phyloP scores from a whole-genome alignment of 2,113 vertebrate species.

The Prolemur simus region DNA sequence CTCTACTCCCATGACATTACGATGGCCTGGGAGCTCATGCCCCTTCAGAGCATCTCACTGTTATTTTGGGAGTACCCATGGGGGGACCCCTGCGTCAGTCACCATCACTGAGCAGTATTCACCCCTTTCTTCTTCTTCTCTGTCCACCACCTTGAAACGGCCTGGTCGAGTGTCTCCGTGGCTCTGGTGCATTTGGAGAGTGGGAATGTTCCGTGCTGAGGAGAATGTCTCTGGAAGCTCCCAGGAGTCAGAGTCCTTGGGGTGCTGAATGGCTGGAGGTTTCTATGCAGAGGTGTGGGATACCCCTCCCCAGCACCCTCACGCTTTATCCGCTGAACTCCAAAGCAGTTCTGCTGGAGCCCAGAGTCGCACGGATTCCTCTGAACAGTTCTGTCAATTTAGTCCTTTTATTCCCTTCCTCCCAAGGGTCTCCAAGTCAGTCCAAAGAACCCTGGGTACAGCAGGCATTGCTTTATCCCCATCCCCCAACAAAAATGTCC shows the following conservation, averaged over 20 bases:
- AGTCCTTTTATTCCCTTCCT: neutral
- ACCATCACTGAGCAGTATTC: too few species aligned
- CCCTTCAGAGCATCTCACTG: neutral
- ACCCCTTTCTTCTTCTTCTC: neutral
- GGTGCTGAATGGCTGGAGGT: neutral
- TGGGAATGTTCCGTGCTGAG: accelerated
- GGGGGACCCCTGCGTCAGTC: neutral
- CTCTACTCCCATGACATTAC: neutral
- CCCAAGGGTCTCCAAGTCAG: neutral
- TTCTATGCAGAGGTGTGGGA: neutral
- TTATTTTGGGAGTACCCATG: neutral
- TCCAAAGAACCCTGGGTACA: neutral
- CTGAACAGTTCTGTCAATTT: neutral
- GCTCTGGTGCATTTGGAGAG: too few species aligned
- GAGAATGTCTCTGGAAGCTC: neutral
- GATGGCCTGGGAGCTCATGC: neutral
- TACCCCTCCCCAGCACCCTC: neutral
- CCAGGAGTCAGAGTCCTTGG: neutral
- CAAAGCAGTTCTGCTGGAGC: neutral
- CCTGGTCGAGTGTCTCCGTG: neutral
- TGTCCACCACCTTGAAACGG: neutral
- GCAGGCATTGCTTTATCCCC: neutral
- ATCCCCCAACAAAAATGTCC: neutral
- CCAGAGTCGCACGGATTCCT: neutral
- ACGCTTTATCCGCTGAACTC: too few species aligned